A percentile compares a stretch with the other conserved stretches of the same genome.
Evolutionary conservation across 2,113 vertebrate genomes (phyloP).

Genomic region (Catharus minimus): DNA sequence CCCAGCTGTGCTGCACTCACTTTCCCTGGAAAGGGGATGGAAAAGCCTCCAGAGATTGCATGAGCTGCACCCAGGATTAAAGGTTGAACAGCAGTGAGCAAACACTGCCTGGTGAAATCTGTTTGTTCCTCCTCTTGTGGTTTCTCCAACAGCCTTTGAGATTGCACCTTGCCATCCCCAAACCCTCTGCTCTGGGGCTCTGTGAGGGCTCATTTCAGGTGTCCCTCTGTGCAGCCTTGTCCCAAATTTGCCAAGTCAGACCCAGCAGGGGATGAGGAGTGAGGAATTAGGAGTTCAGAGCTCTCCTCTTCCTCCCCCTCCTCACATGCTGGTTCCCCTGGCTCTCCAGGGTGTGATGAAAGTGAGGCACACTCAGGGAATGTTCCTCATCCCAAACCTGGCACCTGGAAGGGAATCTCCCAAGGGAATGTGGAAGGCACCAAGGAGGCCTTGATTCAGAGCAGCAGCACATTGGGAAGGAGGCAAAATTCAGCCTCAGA

Average conservation of each 20-base stretch:
- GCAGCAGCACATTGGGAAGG: not conserved
- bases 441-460: not conserved
- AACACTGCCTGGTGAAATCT: not conserved
- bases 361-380: not conserved
- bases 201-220: rapidly evolving
- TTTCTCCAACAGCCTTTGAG: not conserved
- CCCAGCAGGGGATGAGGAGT: not conserved
- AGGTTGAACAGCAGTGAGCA: not conserved
- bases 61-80: not conserved
- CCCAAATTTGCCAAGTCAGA: not conserved
- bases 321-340: not conserved
- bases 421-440: not conserved
- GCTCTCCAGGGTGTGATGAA: not conserved
- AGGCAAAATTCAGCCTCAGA: not conserved
- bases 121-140: not conserved
- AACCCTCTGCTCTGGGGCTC: not conserved
- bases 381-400: not conserved
- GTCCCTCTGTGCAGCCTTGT: not conserved
- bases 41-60: not conserved
- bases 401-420: not conserved
- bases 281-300: not conserved
- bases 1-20: not conserved
- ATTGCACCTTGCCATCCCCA: not conserved
- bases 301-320: not conserved
- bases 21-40: not conserved